phyloP scores from a whole-genome alignment of 2,797 vertebrate genomes.

The Gambelia wislizenii region DNA sequence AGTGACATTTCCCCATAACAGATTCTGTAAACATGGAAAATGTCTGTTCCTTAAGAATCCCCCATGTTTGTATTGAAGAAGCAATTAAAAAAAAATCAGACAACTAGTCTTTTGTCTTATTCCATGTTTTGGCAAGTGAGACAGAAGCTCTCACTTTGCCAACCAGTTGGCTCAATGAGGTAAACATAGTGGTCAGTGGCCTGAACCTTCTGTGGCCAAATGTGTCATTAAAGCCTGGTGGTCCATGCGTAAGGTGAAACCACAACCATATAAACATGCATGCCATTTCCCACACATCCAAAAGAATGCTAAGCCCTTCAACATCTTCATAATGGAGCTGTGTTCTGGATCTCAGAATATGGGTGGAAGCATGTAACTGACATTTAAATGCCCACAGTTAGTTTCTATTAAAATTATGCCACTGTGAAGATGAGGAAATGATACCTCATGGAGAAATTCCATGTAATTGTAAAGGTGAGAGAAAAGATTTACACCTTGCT shows the following conservation, averaged over 20 bases:
- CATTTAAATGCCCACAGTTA: constrained; percentile 19
- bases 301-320: constrained; percentile 69
- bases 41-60: constrained; percentile 44
- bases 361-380: constrained; percentile 53
- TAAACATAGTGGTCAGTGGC: constrained; percentile 77
- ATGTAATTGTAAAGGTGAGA: neutral
- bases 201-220: constrained; percentile 73
- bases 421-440: constrained; percentile 44
- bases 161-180: constrained; percentile 64
- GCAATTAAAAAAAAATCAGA: constrained; percentile 42
- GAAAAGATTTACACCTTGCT: neutral
- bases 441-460: constrained; percentile 42
- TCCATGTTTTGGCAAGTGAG: constrained; percentile 55
- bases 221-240: constrained; percentile 76
- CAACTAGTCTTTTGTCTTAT: constrained; percentile 71
- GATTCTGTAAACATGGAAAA: constrained; percentile 53
- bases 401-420: constrained; percentile 39
- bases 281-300: constrained; percentile 72
- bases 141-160: constrained; percentile 70
- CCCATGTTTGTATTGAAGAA: constrained; percentile 49
- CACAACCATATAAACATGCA: constrained; percentile 74
- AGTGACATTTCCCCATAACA: constrained; percentile 48
- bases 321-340: constrained; percentile 65
- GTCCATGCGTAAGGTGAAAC: constrained; percentile 77
- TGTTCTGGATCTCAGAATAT: constrained; percentile 63